These are phyloP conservation scores for Osmerus mordax DNA, from an alignment of 2,113 vertebrate species.

Conservation along the genomic window DNA sequence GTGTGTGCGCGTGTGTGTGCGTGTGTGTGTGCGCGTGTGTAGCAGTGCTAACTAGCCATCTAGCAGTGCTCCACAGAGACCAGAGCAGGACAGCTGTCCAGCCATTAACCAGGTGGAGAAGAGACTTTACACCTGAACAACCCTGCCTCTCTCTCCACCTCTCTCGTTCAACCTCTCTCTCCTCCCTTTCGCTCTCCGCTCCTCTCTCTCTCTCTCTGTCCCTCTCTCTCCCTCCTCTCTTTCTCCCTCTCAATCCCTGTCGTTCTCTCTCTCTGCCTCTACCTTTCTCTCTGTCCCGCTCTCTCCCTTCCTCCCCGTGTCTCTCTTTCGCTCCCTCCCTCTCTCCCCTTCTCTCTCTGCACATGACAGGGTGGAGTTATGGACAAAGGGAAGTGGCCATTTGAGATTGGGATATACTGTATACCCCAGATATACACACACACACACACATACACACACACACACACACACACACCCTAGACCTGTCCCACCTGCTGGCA, in stretches of 20 bases:
- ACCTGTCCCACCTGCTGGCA: too few relatives aligned
- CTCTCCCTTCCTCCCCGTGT: background rate
- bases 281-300: background rate
- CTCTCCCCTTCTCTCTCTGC: background rate
- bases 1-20: background rate
- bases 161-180: background rate
- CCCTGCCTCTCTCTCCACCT: background rate
- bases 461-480: too few relatives aligned
- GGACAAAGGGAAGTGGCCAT: too few relatives aligned
- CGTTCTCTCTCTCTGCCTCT: background rate
- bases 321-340: background rate
- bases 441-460: too few relatives aligned
- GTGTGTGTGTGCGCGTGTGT: background rate
- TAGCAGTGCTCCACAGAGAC: slow-evolving; percentile 17
- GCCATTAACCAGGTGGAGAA: slow-evolving; percentile 35
- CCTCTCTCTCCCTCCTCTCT: slow-evolving; percentile 4
- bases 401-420: too few relatives aligned
- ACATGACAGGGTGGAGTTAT: background rate
- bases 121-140: slow-evolving; percentile 35
- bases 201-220: slow-evolving; percentile 14
- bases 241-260: slow-evolving; percentile 17
- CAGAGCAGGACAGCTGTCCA: slow-evolving; percentile 25
- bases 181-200: slow-evolving; percentile 5
- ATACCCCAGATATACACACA: too few relatives aligned
- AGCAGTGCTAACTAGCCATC: slow-evolving; percentile 22